These are phyloP conservation scores for Pristionchus exspectatus DNA, from an alignment of 2,888 invertebrate genomes.

Conservation along the genomic window DNA sequence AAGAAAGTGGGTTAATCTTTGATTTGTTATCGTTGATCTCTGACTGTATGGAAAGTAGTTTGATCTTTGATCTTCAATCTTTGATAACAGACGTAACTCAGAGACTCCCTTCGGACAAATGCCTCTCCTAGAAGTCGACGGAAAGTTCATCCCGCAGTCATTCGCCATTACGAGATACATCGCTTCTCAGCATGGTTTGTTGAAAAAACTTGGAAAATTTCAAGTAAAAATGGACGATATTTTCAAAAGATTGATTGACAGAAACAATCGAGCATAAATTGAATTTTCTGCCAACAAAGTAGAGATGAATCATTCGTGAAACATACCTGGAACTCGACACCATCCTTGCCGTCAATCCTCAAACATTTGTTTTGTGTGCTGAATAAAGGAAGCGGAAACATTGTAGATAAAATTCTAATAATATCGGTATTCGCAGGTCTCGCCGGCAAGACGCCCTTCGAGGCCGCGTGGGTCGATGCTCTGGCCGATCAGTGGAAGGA, in stretches of 20 bases:
- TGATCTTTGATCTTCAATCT: constrained; percentile 10
- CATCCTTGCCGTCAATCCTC: too few species aligned
- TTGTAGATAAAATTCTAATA: not conserved
- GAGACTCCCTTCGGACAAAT: constrained; percentile 51
- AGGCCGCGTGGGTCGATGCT: constrained; percentile 24
- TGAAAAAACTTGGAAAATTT: too few species aligned
- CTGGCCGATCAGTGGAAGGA: constrained; percentile 42
- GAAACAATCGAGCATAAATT: not conserved
- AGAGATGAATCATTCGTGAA: not conserved
- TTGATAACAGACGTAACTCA: not conserved
- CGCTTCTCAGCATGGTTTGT: constrained; percentile 19
- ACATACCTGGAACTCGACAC: not conserved
- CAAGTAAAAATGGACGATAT: too few species aligned
- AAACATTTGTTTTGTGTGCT: too few species aligned
- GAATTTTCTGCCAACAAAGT: not conserved
- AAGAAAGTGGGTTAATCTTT: constrained; percentile 62
- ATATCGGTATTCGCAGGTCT: not conserved
- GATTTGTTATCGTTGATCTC: not conserved
- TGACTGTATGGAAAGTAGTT: constrained; percentile 58
- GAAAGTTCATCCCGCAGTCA: not conserved
- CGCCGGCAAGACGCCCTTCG: constrained; percentile 44
- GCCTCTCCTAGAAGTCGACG: constrained; percentile 40
- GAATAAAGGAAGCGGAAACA: too few species aligned
- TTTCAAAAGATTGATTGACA: too few species aligned
- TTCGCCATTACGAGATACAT: constrained; percentile 38